Percentiles rank a stretch among this genome's conserved stretches.
phyloP scores from a whole-genome alignment of 2,113 vertebrate genomes.

The Symphodus melops region DNA sequence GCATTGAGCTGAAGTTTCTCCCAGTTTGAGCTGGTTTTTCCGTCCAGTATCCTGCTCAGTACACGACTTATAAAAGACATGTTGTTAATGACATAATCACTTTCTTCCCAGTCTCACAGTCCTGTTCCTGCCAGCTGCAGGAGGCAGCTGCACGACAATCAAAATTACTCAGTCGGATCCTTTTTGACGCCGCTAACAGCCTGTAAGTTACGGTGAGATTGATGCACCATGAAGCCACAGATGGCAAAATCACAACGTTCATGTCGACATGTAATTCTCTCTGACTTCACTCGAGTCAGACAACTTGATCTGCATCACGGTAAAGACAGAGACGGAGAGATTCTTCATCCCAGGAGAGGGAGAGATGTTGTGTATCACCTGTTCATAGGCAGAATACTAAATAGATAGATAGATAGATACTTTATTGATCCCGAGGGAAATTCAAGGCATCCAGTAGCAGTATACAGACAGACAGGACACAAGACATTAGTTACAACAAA shows the following conservation, averaged over 20 bases:
- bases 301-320: too few relatives aligned
- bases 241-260: constrained; percentile 62
- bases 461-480: too few relatives aligned
- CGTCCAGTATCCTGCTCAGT: not conserved
- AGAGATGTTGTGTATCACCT: too few relatives aligned
- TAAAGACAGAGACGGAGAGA: too few relatives aligned
- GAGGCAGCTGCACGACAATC: constrained; percentile 60
- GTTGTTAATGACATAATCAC: not conserved
- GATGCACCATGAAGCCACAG: constrained; percentile 53
- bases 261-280: too few relatives aligned
- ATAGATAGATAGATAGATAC: too few relatives aligned
- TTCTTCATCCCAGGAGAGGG: too few relatives aligned
- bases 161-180: constrained; percentile 45
- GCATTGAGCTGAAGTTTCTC: not conserved
- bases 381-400: too few relatives aligned
- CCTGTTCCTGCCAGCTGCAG: constrained; percentile 32
- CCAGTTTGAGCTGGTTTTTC: not conserved
- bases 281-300: too few relatives aligned
- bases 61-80: not conserved
- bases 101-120: constrained; percentile 27
- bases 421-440: too few relatives aligned
- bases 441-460: too few relatives aligned
- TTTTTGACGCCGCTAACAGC: constrained; percentile 25
- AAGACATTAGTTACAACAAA: too few relatives aligned
- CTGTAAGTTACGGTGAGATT: constrained; percentile 42